phyloP scores from a whole-genome alignment of 2,113 vertebrate genomes.

The Centropus bengalensis region DNA sequence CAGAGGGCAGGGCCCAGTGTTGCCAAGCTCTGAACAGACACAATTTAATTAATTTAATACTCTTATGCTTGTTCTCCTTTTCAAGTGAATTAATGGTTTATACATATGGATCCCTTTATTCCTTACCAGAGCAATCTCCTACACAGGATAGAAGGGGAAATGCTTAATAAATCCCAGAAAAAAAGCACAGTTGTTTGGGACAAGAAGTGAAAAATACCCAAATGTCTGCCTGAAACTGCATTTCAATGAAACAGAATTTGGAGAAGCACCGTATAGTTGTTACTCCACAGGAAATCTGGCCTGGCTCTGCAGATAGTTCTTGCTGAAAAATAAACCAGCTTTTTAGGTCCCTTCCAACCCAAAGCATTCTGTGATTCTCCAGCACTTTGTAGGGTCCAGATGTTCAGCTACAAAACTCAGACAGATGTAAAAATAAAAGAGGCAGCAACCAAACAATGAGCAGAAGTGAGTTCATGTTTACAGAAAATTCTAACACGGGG shows the following conservation, averaged over 20 bases:
- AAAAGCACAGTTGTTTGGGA: fast-evolving
- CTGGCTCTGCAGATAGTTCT: neutral
- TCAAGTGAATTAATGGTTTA: neutral
- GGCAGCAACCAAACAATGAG: too few species aligned
- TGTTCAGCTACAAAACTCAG: neutral
- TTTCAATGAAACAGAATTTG: fast-evolving
- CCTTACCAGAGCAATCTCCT: neutral
- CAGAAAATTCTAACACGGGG: fast-evolving
- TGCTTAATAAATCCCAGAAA: neutral
- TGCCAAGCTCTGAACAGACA: neutral
- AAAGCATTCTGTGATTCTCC: neutral
- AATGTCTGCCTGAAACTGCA: neutral
- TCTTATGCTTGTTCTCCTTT: neutral
- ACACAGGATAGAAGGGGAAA: neutral
- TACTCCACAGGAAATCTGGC: fast-evolving
- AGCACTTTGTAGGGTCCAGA: fast-evolving
- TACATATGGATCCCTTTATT: neutral
- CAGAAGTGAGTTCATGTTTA: neutral
- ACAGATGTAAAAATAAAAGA: neutral
- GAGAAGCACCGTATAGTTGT: fast-evolving
- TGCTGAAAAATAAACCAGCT: neutral
- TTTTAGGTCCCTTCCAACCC: too few species aligned
- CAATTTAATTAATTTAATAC: neutral
- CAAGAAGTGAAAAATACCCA: neutral
- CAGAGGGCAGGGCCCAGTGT: neutral